These are phyloP conservation scores for Myrmecobius fasciatus DNA, from an alignment of 2,113 vertebrate genomes.

Conservation along the genomic window DNA sequence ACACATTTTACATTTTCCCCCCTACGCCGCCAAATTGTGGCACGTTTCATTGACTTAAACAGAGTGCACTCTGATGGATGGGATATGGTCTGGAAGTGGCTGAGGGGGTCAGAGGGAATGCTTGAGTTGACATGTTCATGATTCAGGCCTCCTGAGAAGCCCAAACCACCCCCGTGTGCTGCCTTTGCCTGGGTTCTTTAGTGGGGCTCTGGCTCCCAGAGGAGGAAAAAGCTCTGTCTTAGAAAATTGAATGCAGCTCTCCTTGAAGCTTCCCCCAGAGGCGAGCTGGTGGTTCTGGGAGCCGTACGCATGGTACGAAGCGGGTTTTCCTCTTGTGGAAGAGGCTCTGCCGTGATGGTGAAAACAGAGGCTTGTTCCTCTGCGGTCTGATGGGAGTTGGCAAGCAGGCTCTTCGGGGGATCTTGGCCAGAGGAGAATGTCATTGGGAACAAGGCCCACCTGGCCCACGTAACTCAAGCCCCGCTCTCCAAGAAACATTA, in stretches of 20 bases:
- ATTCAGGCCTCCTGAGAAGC: constrained; percentile 75
- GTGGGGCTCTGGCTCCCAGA: constrained; percentile 65
- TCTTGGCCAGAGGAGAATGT: constrained; percentile 80
- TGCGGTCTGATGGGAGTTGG: constrained; percentile 75
- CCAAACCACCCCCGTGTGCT: constrained; percentile 65
- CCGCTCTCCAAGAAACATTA: constrained; percentile 66
- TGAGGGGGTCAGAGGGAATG: constrained; percentile 18
- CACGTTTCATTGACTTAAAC: neutral
- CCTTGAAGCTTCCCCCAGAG: constrained; percentile 76
- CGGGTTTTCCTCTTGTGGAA: constrained; percentile 74
- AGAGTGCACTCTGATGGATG: neutral
- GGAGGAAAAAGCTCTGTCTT: constrained; percentile 71
- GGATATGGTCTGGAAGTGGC: constrained; percentile 44
- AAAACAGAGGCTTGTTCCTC: constrained; percentile 84
- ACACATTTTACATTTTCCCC: neutral
- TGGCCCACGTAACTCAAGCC: constrained; percentile 77
- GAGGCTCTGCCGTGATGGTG: constrained; percentile 80
- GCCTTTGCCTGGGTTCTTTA: constrained; percentile 72
- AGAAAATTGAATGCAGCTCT: constrained; percentile 76
- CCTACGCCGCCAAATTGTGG: neutral
- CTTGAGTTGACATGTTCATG: constrained; percentile 42
- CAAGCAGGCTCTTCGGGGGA: constrained; percentile 70
- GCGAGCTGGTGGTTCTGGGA: constrained; percentile 77
- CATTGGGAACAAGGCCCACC: constrained; percentile 81
- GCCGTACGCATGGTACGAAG: constrained; percentile 80